Evolutionary conservation across 2,797 vertebrate species (phyloP), one percentile per base, ranked within the genome.

Genomic region (Hippocampus kuda): DNA sequence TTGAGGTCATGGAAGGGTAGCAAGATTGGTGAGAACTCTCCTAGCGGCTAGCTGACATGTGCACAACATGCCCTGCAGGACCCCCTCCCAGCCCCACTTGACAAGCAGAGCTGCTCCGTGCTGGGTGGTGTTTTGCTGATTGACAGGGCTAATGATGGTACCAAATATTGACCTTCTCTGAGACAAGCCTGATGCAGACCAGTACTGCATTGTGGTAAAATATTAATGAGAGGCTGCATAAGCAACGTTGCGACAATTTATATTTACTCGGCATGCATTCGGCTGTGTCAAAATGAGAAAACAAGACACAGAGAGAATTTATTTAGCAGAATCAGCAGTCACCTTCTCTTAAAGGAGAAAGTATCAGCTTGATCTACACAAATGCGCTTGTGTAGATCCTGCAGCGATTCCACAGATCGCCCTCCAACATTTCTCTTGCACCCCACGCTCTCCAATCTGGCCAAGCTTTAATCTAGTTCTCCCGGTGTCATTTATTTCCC

Each of bases 401-500:
- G 66, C 38, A n/a, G 71, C 1, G 53, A 49, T 68, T 74, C 77
- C 77, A 70, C 1, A 74, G 79, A 79, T 65, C 65, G 78, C 66
- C 18, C 49, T 22, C 49, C 49, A 8, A 26, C 26, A 59, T 59
- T 59, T 30, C 26, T 30, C 56, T 27, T 59, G 12, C 26, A 30
- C 26, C 5, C 26, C 5, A 27, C 4, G 65, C 75, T 72, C 82
- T 85, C 72, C 78, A 79, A 79, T 84, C 82, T 77, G 75, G 79
- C 72, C 75, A 72, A 76, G 83, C 74, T 85, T 77, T 81, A 46
- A 2, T 61, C 10, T 72, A 72, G 74, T 30, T 78, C 78, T 77
- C 78, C 69, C 73, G 0, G 68, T 85, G 80, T 83, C 81, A 74
- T 34, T 78, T 72, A 16, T 75, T 64, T 70, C 69, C 62, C 71